Base-by-base conservation (phyloP, 2,888 invertebrate species). In the Andrena flavipes region DNA sequence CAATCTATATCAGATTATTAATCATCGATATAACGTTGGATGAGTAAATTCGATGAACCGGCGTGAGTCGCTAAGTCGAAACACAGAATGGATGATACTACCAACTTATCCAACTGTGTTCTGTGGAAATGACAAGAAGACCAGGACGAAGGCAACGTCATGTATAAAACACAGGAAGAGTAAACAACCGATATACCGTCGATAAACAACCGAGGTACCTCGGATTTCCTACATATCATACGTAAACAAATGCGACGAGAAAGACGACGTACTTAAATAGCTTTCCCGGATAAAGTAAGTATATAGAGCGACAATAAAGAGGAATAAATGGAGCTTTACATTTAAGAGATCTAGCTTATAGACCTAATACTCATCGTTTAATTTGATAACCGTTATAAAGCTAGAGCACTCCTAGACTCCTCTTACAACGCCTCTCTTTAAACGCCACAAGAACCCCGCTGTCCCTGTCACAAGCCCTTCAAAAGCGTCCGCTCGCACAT, bases 1-100 rank as follows among this genome's bases (percentile, higher is more conserved):
- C 60, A 48, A 67, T 63, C 60, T 49, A n/a, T 49, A 51, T 10
- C 26, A 1, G 16, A 64, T 49, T 56, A 63, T 79, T 73, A 56
- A 81, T 73, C 54, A 59, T 68, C 63, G 23, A 79, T 71, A n/a
- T 51, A 26, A 30, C 42, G 26, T 7, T n/a, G 20, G 23, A n/a
- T 35, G 60, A 23, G 30, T 10, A 5, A 69, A 63, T 33, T 20
- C 10, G 20, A 64, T 29, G 51, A 77, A 26, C n/a, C 2, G 10
- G 0, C 13, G 2, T 0, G 23, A 13, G 20, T 26, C 29, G n/a
- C 29, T 26, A 5, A 16, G 35, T 10, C 2, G n/a, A 13, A 59
- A 48, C 5, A 2, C 26, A 30, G n/a, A 35, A 62, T 13, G 20
- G 30, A 23, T 23, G 1, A 23, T n/a, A 10, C 2, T 20, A 13